A percentile compares a stretch with the other conserved stretches of the same genome.
Conservation (phyloP, 2,888 invertebrate species). For the Chaitophorus viminalis region DNA sequence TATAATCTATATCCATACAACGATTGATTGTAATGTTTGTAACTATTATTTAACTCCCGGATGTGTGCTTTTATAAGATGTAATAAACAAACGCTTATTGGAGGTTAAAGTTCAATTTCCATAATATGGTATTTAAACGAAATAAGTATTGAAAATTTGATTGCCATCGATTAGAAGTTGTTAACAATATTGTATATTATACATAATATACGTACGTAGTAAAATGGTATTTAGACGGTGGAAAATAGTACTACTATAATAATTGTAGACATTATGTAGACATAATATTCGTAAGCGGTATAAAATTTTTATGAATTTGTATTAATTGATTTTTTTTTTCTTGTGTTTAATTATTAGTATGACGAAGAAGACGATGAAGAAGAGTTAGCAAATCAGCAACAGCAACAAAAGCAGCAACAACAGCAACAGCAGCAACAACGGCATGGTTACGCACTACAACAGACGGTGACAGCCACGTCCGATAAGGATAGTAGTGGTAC, state of each 20-base stretch:
- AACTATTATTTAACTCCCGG: neutral
- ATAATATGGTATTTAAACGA: neutral
- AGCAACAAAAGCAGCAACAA: conserved; percentile 61
- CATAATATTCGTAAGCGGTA: neutral
- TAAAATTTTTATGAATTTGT: neutral
- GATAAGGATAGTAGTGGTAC: conserved; percentile 66
- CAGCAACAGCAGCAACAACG: conserved; percentile 57
- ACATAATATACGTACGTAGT: neutral
- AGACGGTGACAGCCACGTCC: conserved; percentile 68
- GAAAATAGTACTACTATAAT: neutral
- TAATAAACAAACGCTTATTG: neutral
- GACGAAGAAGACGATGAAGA: conserved; percentile 35
- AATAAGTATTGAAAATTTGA: neutral
- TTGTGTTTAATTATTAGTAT: conserved; percentile 7
- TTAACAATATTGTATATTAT: neutral
- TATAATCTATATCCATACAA: neutral
- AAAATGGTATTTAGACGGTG: conserved; percentile 1
- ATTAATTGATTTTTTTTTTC: neutral
- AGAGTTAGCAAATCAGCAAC: conserved; percentile 65
- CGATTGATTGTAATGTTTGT: neutral
- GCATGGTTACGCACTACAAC: conserved; percentile 64
- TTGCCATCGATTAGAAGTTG: neutral
- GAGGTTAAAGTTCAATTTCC: neutral
- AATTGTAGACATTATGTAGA: conserved; percentile 10
- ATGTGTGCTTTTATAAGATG: neutral